Evolutionary conservation across 2,888 invertebrate genomes (phyloP), one percentile per base, ranked within the genome.

Genomic region (Eurytoma californica): DNA sequence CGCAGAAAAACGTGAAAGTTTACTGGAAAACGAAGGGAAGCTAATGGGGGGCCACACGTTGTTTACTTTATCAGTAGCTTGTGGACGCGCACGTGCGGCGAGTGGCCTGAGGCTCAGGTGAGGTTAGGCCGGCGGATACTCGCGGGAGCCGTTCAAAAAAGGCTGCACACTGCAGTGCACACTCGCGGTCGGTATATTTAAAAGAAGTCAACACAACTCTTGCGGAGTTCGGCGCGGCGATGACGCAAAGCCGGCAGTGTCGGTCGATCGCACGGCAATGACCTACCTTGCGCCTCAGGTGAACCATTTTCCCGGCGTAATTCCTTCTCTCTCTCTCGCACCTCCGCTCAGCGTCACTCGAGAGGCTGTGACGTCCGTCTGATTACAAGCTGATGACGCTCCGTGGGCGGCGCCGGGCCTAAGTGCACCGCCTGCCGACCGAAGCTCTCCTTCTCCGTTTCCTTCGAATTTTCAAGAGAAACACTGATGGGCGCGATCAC

Each of bases 261-360:
- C 24, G 24, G 24, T 2, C 24, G 24, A 24, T 24, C 24, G 2
- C 24, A 24, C 24, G 24, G 53, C 57, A 68, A 65, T 69, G 57
- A 82, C 84, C 68, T 85, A 88, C 88, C 86, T 88, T 87, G 68
- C 84, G 85, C 65, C 86, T 83, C 24, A 87, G 79, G 13, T 88
- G 87, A 82, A 88, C 87, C 88, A 88, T 88, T 76, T 76, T 86
- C 72, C 12, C 39, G n/a, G 39, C 13, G n/a, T 63, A 12, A 0
- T 47, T 60, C 28, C 39, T 67, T 4, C 0, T 14, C 5, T 30
- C 24, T 24, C 12, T 28, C 28, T n/a, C 3, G 2, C n/a, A 12
- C 30, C 39, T 63, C n/a, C 30, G 30, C 13, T 47, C 39, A 9
- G 39, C n/a, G 39, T 80, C 30, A 77, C 61, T 79, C 72, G 80